Conservation (phyloP, 2,797 vertebrate species). For the Rhinichthys osculus region DNA sequence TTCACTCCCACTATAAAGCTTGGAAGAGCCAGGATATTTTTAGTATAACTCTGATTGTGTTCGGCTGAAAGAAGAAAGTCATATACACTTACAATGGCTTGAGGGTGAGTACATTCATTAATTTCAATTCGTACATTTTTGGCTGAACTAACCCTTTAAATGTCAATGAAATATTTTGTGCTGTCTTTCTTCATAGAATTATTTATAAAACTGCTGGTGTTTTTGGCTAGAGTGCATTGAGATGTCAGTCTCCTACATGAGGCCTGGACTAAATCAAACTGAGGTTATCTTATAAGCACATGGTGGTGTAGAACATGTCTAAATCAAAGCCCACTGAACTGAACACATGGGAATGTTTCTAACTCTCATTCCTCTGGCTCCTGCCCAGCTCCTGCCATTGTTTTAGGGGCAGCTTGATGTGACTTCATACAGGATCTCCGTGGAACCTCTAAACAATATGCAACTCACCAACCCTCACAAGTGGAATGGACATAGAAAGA, state of each 20-base stretch:
- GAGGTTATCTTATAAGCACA: conserved; percentile 17
- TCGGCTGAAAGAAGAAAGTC: too few relatives aligned
- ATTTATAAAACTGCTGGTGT: conserved; percentile 37
- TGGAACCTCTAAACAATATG: conserved; percentile 30
- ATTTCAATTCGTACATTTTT: too few relatives aligned
- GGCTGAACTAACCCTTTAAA: not conserved
- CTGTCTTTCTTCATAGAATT: conserved; percentile 1
- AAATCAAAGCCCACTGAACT: conserved; percentile 17
- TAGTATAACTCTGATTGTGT: too few relatives aligned
- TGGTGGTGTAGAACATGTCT: not conserved
- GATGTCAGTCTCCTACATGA: not conserved
- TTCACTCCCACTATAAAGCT: too few relatives aligned
- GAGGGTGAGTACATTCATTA: too few relatives aligned
- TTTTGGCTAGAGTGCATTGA: conserved; percentile 5
- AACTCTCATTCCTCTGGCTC: conserved; percentile 19
- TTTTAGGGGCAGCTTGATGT: conserved; percentile 9
- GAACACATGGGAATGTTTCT: conserved; percentile 28
- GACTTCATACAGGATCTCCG: conserved; percentile 45
- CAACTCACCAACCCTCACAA: not conserved
- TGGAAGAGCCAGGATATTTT: too few relatives aligned
- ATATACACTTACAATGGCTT: too few relatives aligned
- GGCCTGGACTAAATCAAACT: conserved; percentile 24
- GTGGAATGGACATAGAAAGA: not conserved
- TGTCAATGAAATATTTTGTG: not conserved
- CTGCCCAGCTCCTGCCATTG: conserved; percentile 42